Percentiles rank a stretch among this genome's conserved stretches.
phyloP scores from a whole-genome alignment of 2,888 invertebrate species.

The Physocephala rufipes region DNA sequence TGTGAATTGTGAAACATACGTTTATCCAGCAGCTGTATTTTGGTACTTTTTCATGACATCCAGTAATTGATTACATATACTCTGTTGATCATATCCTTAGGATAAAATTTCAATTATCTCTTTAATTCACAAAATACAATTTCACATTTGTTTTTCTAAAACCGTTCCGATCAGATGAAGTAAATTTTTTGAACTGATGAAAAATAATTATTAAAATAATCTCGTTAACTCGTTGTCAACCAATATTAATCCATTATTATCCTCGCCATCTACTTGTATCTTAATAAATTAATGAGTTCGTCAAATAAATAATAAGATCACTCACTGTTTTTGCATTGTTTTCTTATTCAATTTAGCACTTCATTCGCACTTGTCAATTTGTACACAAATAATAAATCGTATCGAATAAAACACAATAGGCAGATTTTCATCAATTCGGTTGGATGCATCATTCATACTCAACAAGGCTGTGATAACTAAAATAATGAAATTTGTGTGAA shows the following conservation, averaged over 20 bases:
- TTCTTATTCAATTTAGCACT: constrained; percentile 17
- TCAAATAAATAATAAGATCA: constrained; percentile 26
- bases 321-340: neutral
- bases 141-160: neutral
- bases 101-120: neutral
- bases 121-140: neutral
- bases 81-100: too few species aligned
- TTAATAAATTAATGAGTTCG: neutral
- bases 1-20: too few species aligned
- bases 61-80: too few species aligned
- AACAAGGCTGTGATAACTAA: neutral
- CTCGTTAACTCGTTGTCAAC: constrained; percentile 11
- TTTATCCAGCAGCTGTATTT: too few species aligned
- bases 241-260: constrained; percentile 1
- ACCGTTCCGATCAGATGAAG: constrained; percentile 4
- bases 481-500: neutral
- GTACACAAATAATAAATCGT: neutral
- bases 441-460: too few species aligned
- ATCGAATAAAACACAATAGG: neutral
- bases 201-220: neutral
- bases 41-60: too few species aligned
- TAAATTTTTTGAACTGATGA: constrained; percentile 1
- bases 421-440: too few species aligned
- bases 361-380: constrained; percentile 18
- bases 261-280: neutral